These are phyloP conservation scores for Tenualosa thibaudeaui DNA, from an alignment of 2,797 vertebrate species.

Conservation along the genomic window DNA sequence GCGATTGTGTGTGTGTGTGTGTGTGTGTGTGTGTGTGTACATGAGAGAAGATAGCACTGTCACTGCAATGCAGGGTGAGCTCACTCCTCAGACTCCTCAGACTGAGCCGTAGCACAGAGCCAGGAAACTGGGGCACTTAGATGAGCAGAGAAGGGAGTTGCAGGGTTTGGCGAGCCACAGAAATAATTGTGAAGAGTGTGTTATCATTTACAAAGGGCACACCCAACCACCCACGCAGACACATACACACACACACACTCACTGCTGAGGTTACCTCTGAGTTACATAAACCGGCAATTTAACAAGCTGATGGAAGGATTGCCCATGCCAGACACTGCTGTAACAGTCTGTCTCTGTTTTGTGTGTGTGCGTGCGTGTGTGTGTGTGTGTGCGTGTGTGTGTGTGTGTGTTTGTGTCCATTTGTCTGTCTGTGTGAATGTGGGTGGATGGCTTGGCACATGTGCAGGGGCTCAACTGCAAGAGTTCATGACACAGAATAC, in stretches of 20 bases:
- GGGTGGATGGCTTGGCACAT: neutral
- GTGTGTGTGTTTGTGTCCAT: neutral
- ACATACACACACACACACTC: neutral
- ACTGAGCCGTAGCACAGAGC: constrained; percentile 41
- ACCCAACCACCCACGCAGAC: neutral
- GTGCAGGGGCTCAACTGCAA: neutral
- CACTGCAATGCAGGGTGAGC: constrained; percentile 12
- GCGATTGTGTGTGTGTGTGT: constrained; percentile 45
- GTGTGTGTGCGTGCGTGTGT: neutral
- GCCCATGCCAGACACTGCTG: neutral
- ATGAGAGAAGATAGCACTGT: constrained; percentile 38
- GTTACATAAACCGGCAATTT: constrained; percentile 20
- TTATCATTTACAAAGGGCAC: constrained; percentile 12
- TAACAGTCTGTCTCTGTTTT: neutral
- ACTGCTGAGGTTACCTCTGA: neutral
- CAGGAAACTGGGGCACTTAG: neutral
- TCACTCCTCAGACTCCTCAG: neutral
- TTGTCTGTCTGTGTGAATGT: neutral
- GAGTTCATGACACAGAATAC: neutral
- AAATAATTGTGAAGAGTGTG: neutral
- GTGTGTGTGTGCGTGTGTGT: neutral
- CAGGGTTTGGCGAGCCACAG: neutral
- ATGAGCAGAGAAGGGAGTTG: neutral
- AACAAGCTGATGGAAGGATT: neutral
- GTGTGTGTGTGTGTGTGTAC: constrained; percentile 52